Evolutionary conservation across 2,797 vertebrate genomes (phyloP).

Genomic region (Coregonus ussuriensis): DNA sequence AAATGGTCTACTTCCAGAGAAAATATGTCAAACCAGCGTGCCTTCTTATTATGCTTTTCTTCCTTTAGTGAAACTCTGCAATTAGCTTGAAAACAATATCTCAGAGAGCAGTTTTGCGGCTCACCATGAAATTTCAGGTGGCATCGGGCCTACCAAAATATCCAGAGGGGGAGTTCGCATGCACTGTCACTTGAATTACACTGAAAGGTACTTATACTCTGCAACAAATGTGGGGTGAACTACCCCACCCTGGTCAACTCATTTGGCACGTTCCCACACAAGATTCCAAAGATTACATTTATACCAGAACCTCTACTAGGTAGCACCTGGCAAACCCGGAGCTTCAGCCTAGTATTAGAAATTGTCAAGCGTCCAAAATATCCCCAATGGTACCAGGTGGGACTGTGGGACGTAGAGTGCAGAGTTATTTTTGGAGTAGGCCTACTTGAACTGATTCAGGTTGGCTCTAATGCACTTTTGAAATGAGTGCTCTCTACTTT

Average conservation of each 20-base stretch:
- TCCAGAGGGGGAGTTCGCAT: neutral
- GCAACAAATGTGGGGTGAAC: neutral
- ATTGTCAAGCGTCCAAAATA: neutral
- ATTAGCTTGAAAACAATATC: constrained; percentile 3
- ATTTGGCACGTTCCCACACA: neutral
- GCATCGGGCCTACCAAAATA: constrained; percentile 1
- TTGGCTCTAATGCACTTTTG: constrained; percentile 3
- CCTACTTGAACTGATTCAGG: neutral
- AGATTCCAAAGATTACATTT: neutral
- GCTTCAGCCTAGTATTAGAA: neutral
- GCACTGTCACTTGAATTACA: neutral
- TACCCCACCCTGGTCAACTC: neutral
- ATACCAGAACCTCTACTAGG: neutral
- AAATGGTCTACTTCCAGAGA: constrained; percentile 5
- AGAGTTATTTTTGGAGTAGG: constrained; percentile 2
- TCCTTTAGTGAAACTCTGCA: neutral
- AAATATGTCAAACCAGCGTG: neutral
- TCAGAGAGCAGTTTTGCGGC: neutral
- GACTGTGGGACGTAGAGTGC: neutral
- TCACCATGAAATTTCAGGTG: constrained; percentile 1
- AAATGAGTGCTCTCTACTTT: neutral
- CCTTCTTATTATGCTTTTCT: neutral
- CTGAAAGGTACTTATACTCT: neutral
- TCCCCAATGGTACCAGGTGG: neutral
- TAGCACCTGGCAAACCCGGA: constrained; percentile 9